These are phyloP conservation scores for Grantiella picta DNA, from an alignment of 2,113 vertebrate genomes.

Conservation along the genomic window DNA sequence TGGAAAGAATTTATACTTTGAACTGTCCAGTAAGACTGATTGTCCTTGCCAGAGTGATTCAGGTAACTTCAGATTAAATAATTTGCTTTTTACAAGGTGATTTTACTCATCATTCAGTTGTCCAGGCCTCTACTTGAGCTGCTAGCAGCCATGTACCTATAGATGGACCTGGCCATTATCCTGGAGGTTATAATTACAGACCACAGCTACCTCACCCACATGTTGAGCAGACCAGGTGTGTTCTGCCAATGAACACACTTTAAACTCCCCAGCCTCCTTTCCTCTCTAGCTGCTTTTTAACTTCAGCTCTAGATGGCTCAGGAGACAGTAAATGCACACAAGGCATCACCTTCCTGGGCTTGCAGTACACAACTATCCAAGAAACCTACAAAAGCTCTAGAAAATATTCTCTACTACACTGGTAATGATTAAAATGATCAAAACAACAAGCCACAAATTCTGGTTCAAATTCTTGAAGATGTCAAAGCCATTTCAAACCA, in stretches of 20 bases:
- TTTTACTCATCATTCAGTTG: not conserved
- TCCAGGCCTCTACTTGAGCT: too few species aligned
- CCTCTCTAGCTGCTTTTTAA: not conserved
- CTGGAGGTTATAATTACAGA: constrained; percentile 19
- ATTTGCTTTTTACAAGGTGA: not conserved
- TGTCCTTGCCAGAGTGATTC: not conserved
- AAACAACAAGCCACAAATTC: not conserved
- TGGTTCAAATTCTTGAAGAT: not conserved
- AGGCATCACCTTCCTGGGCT: not conserved
- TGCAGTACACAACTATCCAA: not conserved
- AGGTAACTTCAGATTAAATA: not conserved
- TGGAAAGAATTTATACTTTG: not conserved
- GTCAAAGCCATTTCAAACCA: not conserved
- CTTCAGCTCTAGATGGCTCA: not conserved
- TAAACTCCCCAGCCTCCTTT: not conserved
- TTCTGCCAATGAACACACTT: not conserved
- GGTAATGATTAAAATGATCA: not conserved
- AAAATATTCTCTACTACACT: not conserved
- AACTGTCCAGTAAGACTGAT: not conserved
- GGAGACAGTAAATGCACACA: not conserved
- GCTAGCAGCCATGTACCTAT: not conserved
- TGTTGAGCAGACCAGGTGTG: constrained; percentile 15
- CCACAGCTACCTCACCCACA: not conserved
- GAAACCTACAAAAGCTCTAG: not conserved
- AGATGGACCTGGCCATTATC: not conserved